Conservation (phyloP, 2,113 vertebrate genomes). For the Scopus umbretta region DNA sequence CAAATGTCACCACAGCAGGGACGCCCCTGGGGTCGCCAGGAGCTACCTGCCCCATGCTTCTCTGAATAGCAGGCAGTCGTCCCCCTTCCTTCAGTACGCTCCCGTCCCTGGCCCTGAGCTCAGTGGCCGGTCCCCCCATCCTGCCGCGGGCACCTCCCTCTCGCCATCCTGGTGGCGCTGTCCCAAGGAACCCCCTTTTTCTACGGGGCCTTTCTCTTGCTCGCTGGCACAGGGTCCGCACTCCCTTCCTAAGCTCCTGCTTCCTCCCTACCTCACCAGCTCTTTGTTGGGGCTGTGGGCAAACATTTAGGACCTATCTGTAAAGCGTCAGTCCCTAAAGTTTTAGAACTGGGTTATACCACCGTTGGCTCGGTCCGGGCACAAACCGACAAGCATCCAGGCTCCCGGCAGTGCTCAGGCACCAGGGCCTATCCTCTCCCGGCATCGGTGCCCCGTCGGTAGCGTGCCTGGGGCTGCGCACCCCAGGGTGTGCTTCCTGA, state of each 20-base stretch:
- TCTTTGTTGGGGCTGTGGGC: neutral
- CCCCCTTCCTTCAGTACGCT: neutral
- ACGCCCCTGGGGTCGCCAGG: neutral
- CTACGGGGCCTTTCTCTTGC: neutral
- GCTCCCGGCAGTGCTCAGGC: neutral
- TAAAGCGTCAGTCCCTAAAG: neutral
- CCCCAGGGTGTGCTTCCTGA: neutral
- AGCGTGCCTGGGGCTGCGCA: neutral
- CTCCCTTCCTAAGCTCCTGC: neutral
- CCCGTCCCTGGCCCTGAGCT: neutral
- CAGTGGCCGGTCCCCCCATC: neutral
- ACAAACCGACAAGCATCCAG: accelerated
- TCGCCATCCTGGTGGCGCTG: neutral
- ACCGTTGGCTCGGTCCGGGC: neutral
- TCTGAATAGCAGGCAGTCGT: accelerated
- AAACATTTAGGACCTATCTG: neutral
- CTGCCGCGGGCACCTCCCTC: too few species aligned
- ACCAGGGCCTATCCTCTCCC: neutral
- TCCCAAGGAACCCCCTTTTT: neutral
- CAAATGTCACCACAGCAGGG: neutral
- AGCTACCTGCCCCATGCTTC: neutral
- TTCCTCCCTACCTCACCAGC: neutral
- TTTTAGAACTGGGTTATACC: neutral
- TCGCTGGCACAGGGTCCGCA: accelerated
- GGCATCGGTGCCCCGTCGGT: accelerated